These are phyloP conservation scores for Notoglanidium macrostoma DNA, from an alignment of 2,797 vertebrate genomes.

Conservation along the genomic window DNA sequence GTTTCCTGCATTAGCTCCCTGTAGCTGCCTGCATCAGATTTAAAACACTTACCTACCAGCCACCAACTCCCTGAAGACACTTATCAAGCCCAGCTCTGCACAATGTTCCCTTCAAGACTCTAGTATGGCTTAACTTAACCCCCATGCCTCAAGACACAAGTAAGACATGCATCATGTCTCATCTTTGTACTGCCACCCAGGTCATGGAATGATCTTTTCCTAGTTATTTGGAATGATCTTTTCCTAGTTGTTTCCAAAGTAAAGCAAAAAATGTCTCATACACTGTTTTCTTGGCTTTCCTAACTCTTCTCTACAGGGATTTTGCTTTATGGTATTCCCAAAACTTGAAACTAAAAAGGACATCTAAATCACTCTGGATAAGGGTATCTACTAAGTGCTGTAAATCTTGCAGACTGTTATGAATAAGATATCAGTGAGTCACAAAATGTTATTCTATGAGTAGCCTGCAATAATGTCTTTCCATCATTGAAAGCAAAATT, in stretches of 20 bases:
- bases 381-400: too few relatives aligned
- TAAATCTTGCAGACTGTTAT: neutral
- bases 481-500: neutral
- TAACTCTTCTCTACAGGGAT: too few relatives aligned
- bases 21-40: too few relatives aligned
- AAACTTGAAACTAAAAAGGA: too few relatives aligned
- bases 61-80: too few relatives aligned
- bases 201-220: neutral
- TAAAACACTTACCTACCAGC: too few relatives aligned
- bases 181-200: neutral
- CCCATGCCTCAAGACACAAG: neutral
- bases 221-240: neutral
- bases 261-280: neutral
- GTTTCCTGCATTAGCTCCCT: too few relatives aligned
- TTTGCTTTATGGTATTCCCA: too few relatives aligned
- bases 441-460: neutral
- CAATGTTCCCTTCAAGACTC: too few relatives aligned
- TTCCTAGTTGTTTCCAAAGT: neutral
- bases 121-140: neutral
- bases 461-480: neutral
- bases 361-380: too few relatives aligned
- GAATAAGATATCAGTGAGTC: neutral
- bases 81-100: too few relatives aligned
- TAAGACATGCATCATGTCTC: neutral
- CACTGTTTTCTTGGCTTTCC: neutral